Base-by-base conservation (phyloP, 1,140 invertebrate genomes). In the Trichonephila clavata region DNA sequence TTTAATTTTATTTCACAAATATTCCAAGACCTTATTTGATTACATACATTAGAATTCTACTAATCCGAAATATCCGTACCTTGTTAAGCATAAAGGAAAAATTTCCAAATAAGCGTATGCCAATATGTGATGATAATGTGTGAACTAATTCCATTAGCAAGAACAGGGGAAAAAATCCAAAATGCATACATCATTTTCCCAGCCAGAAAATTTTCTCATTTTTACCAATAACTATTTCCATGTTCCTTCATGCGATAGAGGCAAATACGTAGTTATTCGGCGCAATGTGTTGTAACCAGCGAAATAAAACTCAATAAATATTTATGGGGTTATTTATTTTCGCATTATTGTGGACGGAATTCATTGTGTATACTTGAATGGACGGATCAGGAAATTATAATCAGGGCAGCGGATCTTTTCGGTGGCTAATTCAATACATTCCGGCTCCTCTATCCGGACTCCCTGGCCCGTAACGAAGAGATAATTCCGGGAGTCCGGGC, bases 281-380 rank as follows among this genome's bases (percentile, higher is more conserved):
- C 27, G 32, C 24, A 14, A 39, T 18, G 71, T 27, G 71, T 27
- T 18, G 71, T 77, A 77, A 77, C 71, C 32, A 24, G 1, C 43
- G 27, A 18, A 59, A 32, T 27, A 61, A 86, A 86, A 60, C 86
- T 68, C 61, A 68, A 92, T 92, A 92, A 92, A 92, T 92, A 92
- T 92, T 84, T 92, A 92, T 92, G 61, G 81, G 57, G 57, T 92
- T 92, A 92, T 92, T 92, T 92, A 92, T 92, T 92, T 92, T 92
- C 71, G 43, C 68, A 91, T 83, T 83, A 91, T 39, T 43, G 90
- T 43, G 32, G 71, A 77, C 14, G 27, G 71, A 77, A 68, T 88
- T 88, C 86, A 88, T 88, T 88, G 86, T 88, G 86, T 68, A 57
- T 63, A 71, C 63, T 68, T 63, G 63, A 39, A 65, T 65, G 32